Base-by-base conservation (phyloP, 2,888 invertebrate genomes). In the Formica aserva region DNA sequence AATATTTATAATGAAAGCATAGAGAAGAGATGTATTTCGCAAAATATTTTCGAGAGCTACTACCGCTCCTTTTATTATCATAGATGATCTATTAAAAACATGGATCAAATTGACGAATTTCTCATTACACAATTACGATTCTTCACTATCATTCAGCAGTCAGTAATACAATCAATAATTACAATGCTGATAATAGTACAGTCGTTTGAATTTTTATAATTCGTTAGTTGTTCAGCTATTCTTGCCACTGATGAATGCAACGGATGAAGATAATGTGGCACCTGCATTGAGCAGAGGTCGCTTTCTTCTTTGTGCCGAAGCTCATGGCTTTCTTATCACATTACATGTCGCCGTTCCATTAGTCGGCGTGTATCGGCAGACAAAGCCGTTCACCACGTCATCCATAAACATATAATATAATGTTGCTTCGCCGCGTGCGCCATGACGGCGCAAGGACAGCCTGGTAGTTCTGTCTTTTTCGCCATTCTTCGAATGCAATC, bases 361-460 rank as follows among this genome's bases (percentile, higher is more conserved):
- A 75, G 52, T 63, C 48, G 48, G 6, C 48, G 22, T 15, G 45
- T 48, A 26, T 57, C 57, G 57, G n/a, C 32, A 32, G 18, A 57
- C 45, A 78, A 78, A 78, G 32, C 78, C 78, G 41, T 45, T 78
- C 57, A 78, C 71, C 72, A 60, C 78, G 57, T 78, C 57, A 71
- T 71, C 57, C 32, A 78, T 71, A 78, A 71, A 60, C 57, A 78
- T 78, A 71, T 57, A 78, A 78, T 78, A 78, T 78, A 60, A 78
- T 78, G 57, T 22, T 32, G 22, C 72, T 78, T 32, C 26, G 78
- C 32, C 52, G 5, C 29, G 29, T 35, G 66, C 18, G 18, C 41
- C 29, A 32, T 71, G 77, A 57, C 22, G 57, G 72, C 32, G 78
- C 78, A 78, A 78, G 74, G 72, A 78, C 78, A 72, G 18, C 29